Evolutionary conservation across 1,140 invertebrate genomes (phyloP).

Genomic region (Hylaeus anthracinus): DNA sequence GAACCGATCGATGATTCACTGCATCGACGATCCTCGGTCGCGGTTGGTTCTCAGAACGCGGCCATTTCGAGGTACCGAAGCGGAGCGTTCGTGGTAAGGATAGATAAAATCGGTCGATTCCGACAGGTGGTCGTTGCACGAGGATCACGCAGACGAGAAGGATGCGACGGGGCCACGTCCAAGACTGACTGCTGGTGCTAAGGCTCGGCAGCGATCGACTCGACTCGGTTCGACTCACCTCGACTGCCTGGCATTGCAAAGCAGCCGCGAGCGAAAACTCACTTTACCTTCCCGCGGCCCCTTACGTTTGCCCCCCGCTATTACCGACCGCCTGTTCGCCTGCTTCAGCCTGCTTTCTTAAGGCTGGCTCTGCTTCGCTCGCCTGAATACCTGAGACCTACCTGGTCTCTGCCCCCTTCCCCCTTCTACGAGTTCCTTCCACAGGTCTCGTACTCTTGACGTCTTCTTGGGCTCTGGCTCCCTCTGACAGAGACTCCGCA

Average conservation of each 20-base stretch:
- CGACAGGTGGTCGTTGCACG: conserved; percentile 32
- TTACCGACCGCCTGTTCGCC: conserved; percentile 48
- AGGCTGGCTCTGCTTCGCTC: conserved; percentile 43
- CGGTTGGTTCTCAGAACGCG: conserved; percentile 61
- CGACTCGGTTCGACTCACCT: conserved; percentile 60
- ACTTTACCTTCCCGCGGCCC: conserved; percentile 64
- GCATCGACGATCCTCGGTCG: background rate
- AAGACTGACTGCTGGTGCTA: conserved; percentile 48
- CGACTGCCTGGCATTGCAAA: conserved; percentile 65
- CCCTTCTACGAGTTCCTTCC: background rate
- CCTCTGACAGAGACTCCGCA: conserved; percentile 18
- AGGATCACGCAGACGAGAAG: conserved; percentile 53
- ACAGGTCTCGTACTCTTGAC: background rate
- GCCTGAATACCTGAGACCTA: conserved; percentile 45
- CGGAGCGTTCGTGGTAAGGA: conserved; percentile 26
- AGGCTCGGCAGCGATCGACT: conserved; percentile 30
- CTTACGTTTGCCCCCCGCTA: conserved; percentile 44
- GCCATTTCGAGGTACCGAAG: conserved; percentile 73
- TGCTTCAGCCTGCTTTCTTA: conserved; percentile 64
- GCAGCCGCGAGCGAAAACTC: conserved; percentile 65
- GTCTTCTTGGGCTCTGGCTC: conserved; percentile 33
- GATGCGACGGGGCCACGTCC: conserved; percentile 48
- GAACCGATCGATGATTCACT: conserved; percentile 31
- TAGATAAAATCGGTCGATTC: conserved; percentile 31
- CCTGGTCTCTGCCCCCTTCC: conserved; percentile 23